phyloP scores from a whole-genome alignment of 2,797 vertebrate species.

The Melopsittacus undulatus region DNA sequence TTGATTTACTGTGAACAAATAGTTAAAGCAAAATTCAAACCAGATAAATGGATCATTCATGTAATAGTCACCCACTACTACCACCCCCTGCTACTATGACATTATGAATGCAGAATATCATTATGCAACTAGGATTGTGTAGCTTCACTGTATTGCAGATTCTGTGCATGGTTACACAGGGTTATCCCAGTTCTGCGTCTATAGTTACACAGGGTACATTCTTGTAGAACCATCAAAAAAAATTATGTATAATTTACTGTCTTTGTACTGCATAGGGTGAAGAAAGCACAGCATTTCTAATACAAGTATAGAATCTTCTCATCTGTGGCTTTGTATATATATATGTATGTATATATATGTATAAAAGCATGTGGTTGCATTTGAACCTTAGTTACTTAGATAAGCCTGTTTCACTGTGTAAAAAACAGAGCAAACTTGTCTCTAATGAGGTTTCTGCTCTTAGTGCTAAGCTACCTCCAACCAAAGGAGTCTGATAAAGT shows the following conservation, averaged over 20 bases:
- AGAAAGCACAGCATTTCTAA: not conserved
- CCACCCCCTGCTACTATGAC: not conserved
- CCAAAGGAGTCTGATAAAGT: not conserved
- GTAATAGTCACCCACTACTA: not conserved
- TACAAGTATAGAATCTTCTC: not conserved
- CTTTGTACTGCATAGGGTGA: not conserved
- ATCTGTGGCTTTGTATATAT: not conserved
- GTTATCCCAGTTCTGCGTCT: not conserved
- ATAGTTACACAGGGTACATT: not conserved
- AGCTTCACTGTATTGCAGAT: not conserved
- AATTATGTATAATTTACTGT: not conserved
- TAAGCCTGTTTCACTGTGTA: not conserved
- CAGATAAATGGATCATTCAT: constrained; percentile 3
- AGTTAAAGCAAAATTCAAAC: constrained; percentile 37
- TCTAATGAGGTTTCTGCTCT: not conserved
- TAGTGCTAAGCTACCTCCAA: not conserved
- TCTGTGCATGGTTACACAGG: not conserved
- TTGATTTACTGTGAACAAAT: constrained; percentile 30
- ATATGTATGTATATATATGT: not conserved
- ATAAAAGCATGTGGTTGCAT: not conserved
- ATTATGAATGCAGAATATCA: not conserved
- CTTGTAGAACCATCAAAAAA: not conserved
- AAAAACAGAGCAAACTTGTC: not conserved
- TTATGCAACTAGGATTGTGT: not conserved
- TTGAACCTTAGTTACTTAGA: not conserved